Base-by-base conservation (phyloP, 2,113 vertebrate genomes). In the Osmerus mordax region DNA sequence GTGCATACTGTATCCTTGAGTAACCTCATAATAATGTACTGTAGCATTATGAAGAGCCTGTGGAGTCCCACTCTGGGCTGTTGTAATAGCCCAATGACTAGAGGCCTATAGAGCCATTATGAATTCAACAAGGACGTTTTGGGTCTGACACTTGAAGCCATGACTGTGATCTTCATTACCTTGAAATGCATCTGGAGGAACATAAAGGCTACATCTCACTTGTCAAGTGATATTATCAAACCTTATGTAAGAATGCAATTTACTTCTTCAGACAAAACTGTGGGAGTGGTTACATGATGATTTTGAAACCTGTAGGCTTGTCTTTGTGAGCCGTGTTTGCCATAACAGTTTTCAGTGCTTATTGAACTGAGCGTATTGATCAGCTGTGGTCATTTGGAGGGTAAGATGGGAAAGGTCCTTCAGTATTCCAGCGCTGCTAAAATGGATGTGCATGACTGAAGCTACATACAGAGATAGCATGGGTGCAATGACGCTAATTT, bases 91-190 rank as follows among this genome's bases (percentile, higher is more conserved):
- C 41, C 11, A 14, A 59, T 54, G 74, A 47, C 74, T 52, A 62
- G 15, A 51, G 71, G 41, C 29, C 67, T 66, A 63, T 72, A 36
- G 62, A 73, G 67, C 69, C 67, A 56, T 69, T 61, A 41, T 65
- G n/a, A 6, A 18, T 19, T 11, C 32, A 65, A 69, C 32, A 56
- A 66, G 32, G 36, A 21, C 58, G 25, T 61, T 70, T 62, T 70
- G 69, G 51, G 58, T 28, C 58, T 52, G 32, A 15, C 56, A 28
- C 36, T 61, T 58, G 28, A 47, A 47, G 23, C 55, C 13, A 12
- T 36, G 16, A 16, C 41, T 25, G 7, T 52, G 19, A 6, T 6
- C 52, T 29, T 14, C 13, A 58, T 56, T 32, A 65, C 29, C 62
- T 41, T 65, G 62, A 41, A n/a, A 18, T 32, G 13, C 29, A 29